Percentiles rank a stretch among this genome's conserved stretches.
These are phyloP conservation scores for Chaetophractus vellerosus DNA, from an alignment of 2,797 vertebrate genomes.

Conservation along the genomic window DNA sequence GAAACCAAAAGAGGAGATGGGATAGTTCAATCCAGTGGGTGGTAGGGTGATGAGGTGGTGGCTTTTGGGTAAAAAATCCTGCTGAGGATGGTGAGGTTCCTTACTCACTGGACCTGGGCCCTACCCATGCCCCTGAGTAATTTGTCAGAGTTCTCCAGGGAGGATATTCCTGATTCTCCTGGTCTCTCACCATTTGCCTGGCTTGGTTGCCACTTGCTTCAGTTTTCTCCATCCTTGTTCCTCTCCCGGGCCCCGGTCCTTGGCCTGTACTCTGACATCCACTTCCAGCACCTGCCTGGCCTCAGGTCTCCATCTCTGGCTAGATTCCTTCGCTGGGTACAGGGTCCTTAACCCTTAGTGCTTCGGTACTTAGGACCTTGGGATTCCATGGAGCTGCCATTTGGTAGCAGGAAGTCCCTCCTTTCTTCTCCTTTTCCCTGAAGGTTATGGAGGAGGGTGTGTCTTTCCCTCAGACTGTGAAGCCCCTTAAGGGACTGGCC, in stretches of 20 bases:
- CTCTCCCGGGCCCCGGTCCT: neutral
- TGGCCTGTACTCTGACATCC: neutral
- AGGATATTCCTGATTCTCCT: neutral
- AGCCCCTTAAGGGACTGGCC: too few relatives aligned
- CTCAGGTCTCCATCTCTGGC: neutral
- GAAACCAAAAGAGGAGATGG: neutral
- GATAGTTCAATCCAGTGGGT: neutral
- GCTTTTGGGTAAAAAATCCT: neutral
- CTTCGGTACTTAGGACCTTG: neutral
- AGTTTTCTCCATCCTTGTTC: neutral
- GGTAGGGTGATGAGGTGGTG: too few relatives aligned
- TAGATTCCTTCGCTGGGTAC: neutral
- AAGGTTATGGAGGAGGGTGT: neutral
- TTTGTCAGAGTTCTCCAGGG: neutral
- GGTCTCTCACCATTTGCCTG: neutral
- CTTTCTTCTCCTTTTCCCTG: neutral
- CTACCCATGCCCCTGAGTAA: rapidly evolving
- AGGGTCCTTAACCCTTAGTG: neutral
- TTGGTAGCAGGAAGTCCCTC: neutral
- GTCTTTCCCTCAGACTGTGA: neutral
- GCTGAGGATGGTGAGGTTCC: neutral
- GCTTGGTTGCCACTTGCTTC: neutral
- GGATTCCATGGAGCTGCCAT: neutral
- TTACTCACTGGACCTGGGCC: too few relatives aligned
- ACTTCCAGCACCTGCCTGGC: neutral